These are phyloP conservation scores for Dinomys branickii DNA, from an alignment of 2,113 vertebrate genomes.

Conservation along the genomic window DNA sequence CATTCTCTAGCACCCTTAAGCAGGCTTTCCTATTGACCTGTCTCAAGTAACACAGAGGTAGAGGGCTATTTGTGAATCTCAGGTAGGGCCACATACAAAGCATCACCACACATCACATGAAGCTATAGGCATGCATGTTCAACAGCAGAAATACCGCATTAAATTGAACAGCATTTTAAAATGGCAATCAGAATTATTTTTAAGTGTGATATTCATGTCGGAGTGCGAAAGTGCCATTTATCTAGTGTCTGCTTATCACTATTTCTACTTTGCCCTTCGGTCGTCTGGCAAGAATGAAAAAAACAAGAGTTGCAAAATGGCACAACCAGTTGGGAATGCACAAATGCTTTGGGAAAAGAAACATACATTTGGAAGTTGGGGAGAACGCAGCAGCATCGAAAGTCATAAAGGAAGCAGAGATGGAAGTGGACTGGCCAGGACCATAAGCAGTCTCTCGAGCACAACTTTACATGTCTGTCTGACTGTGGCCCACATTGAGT, in stretches of 20 bases:
- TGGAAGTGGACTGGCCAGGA: too few relatives aligned
- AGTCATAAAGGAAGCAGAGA: background rate
- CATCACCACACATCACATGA: background rate
- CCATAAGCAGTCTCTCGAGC: background rate
- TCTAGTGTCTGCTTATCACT: conserved; percentile 32
- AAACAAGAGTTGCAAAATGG: background rate
- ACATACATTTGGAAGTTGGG: background rate
- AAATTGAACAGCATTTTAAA: conserved; percentile 36
- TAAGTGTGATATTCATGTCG: background rate
- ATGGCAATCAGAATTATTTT: conserved; percentile 43
- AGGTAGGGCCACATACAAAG: background rate
- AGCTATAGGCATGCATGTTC: background rate
- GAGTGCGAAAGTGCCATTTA: background rate
- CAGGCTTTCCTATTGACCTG: background rate
- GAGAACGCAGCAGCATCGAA: background rate
- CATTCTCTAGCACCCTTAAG: background rate
- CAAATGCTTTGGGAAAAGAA: background rate
- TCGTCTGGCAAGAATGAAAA: conserved; percentile 50
- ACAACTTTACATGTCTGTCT: background rate
- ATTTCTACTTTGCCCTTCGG: conserved; percentile 25
- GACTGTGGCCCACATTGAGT: background rate
- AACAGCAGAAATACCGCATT: background rate
- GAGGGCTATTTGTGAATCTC: background rate
- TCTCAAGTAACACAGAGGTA: background rate
- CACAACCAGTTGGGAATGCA: background rate